phyloP scores from a whole-genome alignment of 2,113 vertebrate genomes.

The Malaclemys terrapin region DNA sequence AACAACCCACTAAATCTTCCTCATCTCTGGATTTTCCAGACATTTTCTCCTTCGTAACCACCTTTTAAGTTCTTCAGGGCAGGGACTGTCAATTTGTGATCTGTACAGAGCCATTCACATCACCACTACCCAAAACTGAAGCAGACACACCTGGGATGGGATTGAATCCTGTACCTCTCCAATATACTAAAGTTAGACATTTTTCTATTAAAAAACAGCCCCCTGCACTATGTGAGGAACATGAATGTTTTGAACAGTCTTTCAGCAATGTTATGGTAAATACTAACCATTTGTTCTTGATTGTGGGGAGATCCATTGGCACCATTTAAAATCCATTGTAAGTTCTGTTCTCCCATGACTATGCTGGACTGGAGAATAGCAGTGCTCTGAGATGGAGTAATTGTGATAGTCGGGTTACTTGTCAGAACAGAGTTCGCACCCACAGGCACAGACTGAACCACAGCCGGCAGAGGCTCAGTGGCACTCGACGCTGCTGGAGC shows the following conservation, averaged over 20 bases:
- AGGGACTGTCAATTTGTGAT: accelerated
- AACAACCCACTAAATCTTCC: background rate
- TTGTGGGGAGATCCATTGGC: conserved; percentile 88
- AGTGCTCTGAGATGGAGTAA: conserved; percentile 86
- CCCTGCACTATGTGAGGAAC: background rate
- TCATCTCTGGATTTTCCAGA: background rate
- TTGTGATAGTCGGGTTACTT: conserved; percentile 81
- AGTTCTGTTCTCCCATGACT: conserved; percentile 96
- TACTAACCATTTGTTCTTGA: conserved; percentile 91
- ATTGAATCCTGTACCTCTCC: background rate
- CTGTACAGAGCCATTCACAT: accelerated
- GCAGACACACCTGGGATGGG: background rate
- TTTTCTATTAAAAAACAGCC: background rate
- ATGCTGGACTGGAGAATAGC: conserved; percentile 92
- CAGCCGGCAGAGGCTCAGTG: conserved; percentile 82
- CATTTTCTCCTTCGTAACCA: background rate
- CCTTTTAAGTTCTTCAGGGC: background rate
- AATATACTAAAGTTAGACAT: background rate
- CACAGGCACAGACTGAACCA: conserved; percentile 90
- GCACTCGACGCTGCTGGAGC: conserved; percentile 70
- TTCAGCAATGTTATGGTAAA: background rate
- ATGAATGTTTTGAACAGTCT: background rate
- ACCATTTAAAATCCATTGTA: conserved; percentile 98
- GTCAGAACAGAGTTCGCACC: conserved; percentile 82
- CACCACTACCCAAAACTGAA: background rate